phyloP scores from a whole-genome alignment of 2,797 vertebrate species.

The Mycteria americana region DNA sequence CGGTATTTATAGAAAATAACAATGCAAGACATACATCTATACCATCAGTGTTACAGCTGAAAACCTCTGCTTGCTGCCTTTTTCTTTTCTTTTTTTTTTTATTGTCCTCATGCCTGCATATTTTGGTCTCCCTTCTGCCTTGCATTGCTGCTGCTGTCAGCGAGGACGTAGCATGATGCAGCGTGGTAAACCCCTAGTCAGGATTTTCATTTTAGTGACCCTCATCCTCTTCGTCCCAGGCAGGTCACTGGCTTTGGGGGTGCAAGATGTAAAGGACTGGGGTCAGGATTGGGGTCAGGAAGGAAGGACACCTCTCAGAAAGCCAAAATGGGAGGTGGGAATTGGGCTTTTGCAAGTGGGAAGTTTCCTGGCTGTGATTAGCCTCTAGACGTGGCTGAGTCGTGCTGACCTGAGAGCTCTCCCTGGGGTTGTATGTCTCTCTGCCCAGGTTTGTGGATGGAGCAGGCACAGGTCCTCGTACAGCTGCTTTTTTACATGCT shows the following conservation, averaged over 20 bases:
- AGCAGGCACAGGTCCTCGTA: background rate
- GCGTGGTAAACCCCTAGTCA: background rate
- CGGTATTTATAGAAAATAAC: background rate
- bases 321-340: background rate
- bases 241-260: background rate
- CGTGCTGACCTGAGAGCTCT: rapidly evolving
- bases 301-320: background rate
- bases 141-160: background rate
- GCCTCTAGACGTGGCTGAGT: background rate
- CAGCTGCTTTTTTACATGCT: background rate
- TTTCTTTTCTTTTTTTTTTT: background rate
- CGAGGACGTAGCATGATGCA: background rate
- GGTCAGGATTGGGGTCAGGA: background rate
- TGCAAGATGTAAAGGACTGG: background rate
- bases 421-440: background rate
- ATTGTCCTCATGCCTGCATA: background rate
- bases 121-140: conserved; percentile 12
- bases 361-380: background rate
- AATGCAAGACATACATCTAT: background rate
- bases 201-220: background rate
- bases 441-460: background rate
- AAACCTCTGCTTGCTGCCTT: background rate
- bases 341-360: background rate
- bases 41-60: background rate
- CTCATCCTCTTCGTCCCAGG: background rate